Base-by-base conservation (phyloP, 2,113 vertebrate genomes). In the Gadus chalcogrammus region DNA sequence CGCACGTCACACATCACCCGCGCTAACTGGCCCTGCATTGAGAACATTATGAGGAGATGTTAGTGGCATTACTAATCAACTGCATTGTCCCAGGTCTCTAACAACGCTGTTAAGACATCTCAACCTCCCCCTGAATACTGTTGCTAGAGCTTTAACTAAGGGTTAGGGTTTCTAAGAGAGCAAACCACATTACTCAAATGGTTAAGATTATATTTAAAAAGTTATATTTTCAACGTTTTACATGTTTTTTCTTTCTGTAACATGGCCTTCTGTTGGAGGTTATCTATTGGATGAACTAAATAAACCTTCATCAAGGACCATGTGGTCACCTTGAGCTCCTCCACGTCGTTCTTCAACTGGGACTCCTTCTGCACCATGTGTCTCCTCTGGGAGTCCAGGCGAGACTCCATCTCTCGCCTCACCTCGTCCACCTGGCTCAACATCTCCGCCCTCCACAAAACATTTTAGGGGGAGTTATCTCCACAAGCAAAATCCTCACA, bases 351-450 rank as follows among this genome's bases (percentile, higher is more conserved):
- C 89, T 93, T 94, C 79, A 96, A 85, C 76, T 94, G 74, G 17
- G 92, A 92, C 81, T 96, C 94, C 79, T 95, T 96, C 84, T 95
- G 94, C 79, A 96, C 94, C 95, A 95, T 96, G 80, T 97, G 93
- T 77, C 94, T 91, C 82, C 94, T 94, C 87, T 96, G 94, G 1
- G 94, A 95, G 86, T 96, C 94, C 87, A 96, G 84, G 38, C 94
- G 91, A 24, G 94, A 95, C 83, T 96, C 94, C 94, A 96, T 95
- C 87, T 96, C 94, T 71, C 90, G 91, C 74, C 93, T 94, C 84
- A 94, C 90, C 73, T 95, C 93, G 75, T 96, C 93, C 72, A 96
- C 88, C 87, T 94, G 95, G 78, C 92, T 94, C 84, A 94, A 89
- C 91, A 95, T 93, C 85, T 95, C 94, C 58, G 91, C 92, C 86